Conservation (phyloP, 1,140 invertebrate genomes). For the Lordiphosa mommai region DNA sequence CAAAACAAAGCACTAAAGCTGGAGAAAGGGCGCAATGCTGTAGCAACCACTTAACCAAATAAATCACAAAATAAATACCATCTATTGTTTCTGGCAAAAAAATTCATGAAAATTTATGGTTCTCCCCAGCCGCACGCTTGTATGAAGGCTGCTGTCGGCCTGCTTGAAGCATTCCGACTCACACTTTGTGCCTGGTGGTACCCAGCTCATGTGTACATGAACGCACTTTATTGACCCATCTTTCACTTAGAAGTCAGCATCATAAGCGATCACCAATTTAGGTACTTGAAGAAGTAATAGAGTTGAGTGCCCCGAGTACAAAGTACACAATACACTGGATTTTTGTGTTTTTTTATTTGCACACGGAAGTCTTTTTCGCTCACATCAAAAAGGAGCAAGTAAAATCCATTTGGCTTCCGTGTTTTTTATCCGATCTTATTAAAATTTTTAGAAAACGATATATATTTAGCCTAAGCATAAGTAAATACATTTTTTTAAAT, state of each 20-base stretch:
- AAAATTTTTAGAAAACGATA: too few species aligned
- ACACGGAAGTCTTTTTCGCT: too few species aligned
- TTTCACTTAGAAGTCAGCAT: neutral
- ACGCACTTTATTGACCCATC: neutral
- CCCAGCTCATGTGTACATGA: neutral
- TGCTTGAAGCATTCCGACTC: neutral
- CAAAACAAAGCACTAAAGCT: constrained; percentile 10
- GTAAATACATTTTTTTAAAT: too few species aligned
- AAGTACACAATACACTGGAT: too few species aligned
- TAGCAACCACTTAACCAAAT: constrained; percentile 57
- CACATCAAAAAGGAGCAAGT: too few species aligned
- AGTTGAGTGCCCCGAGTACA: too few species aligned
- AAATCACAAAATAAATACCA: constrained; percentile 62
- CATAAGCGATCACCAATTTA: too few species aligned
- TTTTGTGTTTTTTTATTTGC: too few species aligned
- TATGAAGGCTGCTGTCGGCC: constrained; percentile 17
- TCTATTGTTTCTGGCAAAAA: constrained; percentile 57
- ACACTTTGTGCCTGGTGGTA: neutral
- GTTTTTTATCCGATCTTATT: too few species aligned
- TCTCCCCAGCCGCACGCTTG: constrained; percentile 9
- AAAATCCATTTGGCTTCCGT: too few species aligned
- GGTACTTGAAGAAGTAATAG: too few species aligned
- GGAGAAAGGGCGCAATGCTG: constrained; percentile 1
- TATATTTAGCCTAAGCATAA: too few species aligned
- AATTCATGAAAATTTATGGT: constrained; percentile 59